Evolutionary conservation across 2,113 vertebrate species (phyloP), one percentile per base, ranked within the genome.

Genomic region (Strigops habroptila): DNA sequence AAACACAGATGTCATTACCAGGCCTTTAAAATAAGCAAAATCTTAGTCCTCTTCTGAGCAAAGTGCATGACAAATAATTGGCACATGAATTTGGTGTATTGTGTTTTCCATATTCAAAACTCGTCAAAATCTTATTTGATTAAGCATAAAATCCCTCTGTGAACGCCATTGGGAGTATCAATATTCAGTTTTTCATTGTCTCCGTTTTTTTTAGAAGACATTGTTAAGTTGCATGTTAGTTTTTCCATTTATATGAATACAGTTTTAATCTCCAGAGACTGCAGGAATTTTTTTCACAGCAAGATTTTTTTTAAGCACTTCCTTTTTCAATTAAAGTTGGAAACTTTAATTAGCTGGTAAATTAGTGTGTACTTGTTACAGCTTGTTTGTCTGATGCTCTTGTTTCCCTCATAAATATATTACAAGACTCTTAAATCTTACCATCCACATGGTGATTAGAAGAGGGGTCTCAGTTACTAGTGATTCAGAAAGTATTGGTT

Each of bases 101-200:
- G 91, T 82, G 80, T 90, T 96, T 96, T 96, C 71, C 44, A 6
- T 96, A 85, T 94, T 96, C 53, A 96, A 97, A 95, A 96, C 19
- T 79, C 95, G 65, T 91, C 94, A 67, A 91, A 95, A 88, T 92
- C 52, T 96, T 35, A 91, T 93, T 91, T 97, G 86, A 94, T 95
- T 95, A 97, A 95, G 65, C 78, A 88, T 90, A 91, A 95, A 97
- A 97, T 83, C 35, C 33, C 84, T 92, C 78, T 95, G 74, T 14
- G 68, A 93, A 95, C 97, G 71, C 52, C 77, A 87, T 92, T 94
- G 95, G 65, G 31, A 84, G 21, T 88, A 88, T 81, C 93, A 67
- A 64, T 95, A 78, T 76, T 93, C 76, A 76, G 5, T 35, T 92
- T 95, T 96, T 95, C 43, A 65, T 70, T 86, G 62, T 68, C 63